Evolutionary conservation across 2,797 vertebrate genomes (phyloP), one percentile per base, ranked within the genome.

Genomic region (Odontamblyopus lacepedii): DNA sequence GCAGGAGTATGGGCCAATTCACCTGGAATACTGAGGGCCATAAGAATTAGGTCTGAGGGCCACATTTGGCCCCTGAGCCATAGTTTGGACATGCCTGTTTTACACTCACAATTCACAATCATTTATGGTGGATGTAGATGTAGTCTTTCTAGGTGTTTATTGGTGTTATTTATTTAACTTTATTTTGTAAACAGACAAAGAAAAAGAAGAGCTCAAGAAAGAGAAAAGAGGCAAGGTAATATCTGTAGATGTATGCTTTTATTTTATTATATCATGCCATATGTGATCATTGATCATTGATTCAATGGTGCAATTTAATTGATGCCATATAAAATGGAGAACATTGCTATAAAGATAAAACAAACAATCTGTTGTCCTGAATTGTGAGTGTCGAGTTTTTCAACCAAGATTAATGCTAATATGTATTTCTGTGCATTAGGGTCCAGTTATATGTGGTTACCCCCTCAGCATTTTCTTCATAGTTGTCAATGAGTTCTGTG

Each of bases 401-500:
- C 18, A 6, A 18, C 51, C n/a, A 55, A n/a, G 7, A 55, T 55
- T 2, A 55, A n/a, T 55, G 12, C 3, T 55, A 6, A 55, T 26
- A 59, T 61, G 26, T 15, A 7, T 30, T 51, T 85, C 55, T 63
- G 48, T 65, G 41, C 48, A 48, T 75, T 75, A 94, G 93, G 81
- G 77, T 53, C 79, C 74, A 69, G 74, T 67, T 67, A 85, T 93
- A 57, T 92, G 82, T 59, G 95, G 96, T 2, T 98, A 96, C 75
- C 97, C 98, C 0, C 2, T 97, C 84, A 98, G 97, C 88, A 96
- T 98, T 82, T 97, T 97, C 92, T 98, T 98, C 90, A 98, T 99
- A 0, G 84, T 98, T 75, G 74, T 96, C 79, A 99, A 97, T 85
- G 96, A 99, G 86, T 99, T 99, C 93, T 99, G 96, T 0, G 97